phyloP scores from a whole-genome alignment of 1,140 invertebrate species.

The Scaptomyza montana region DNA sequence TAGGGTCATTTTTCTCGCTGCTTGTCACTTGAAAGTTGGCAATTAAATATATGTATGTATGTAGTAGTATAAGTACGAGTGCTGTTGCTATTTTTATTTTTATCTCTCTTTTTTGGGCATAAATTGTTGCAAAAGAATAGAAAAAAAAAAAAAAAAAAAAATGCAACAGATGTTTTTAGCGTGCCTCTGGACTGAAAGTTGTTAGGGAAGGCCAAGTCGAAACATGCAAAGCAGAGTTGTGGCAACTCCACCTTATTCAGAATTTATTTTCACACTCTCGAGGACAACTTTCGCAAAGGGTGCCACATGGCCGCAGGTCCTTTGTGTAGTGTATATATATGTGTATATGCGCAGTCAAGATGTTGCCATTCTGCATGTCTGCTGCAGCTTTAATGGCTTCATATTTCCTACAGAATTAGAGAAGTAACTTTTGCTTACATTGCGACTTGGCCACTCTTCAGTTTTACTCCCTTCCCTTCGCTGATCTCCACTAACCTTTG shows the following conservation, averaged over 20 bases:
- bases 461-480: constrained; percentile 2
- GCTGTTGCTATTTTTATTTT: constrained; percentile 33
- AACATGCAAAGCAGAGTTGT: constrained; percentile 72
- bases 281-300: constrained; percentile 66
- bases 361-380: constrained; percentile 72
- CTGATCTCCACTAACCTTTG: neutral
- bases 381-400: constrained; percentile 81
- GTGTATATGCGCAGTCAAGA: constrained; percentile 67
- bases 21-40: constrained; percentile 76
- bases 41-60: constrained; percentile 73
- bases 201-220: neutral
- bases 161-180: constrained; percentile 73
- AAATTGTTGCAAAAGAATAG: constrained; percentile 67
- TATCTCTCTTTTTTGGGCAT: constrained; percentile 44
- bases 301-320: constrained; percentile 56
- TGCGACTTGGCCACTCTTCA: constrained; percentile 51
- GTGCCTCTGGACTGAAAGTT: constrained; percentile 20
- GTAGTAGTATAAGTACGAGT: constrained; percentile 10
- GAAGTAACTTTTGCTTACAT: constrained; percentile 74
- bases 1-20: constrained; percentile 67
- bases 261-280: constrained; percentile 83
- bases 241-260: constrained; percentile 62
- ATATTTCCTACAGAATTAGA: constrained; percentile 83
- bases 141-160: constrained; percentile 43
- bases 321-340: constrained; percentile 10